Percentiles rank a stretch among this genome's conserved stretches.
Evolutionary conservation across 2,113 vertebrate species (phyloP).

Genomic region (Myiozetetes cayanensis): DNA sequence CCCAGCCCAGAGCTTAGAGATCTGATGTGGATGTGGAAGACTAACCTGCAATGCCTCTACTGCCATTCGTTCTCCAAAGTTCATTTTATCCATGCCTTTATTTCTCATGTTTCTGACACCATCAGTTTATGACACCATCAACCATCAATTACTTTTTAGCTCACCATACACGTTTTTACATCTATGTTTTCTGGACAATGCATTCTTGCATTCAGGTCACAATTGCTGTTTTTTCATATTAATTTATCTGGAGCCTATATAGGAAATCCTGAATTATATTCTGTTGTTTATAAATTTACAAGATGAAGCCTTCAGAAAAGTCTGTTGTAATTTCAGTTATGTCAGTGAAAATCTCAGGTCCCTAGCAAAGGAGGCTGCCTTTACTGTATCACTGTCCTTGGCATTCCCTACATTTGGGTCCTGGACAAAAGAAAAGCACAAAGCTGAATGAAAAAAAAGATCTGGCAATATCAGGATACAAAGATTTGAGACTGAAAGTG

Average conservation of each 20-base stretch:
- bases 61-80: not conserved
- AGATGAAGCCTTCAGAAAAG: not conserved
- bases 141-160: not conserved
- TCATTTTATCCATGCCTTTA: not conserved
- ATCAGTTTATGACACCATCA: not conserved
- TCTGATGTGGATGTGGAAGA: not conserved
- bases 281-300: not conserved
- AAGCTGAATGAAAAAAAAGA: not conserved
- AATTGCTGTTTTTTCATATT: not conserved
- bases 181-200: not conserved
- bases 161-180: not conserved
- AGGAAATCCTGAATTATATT: not conserved
- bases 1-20: not conserved
- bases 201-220: not conserved
- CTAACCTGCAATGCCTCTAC: not conserved
- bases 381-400: not conserved
- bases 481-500: not conserved
- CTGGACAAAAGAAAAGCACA: not conserved
- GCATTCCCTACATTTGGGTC: not conserved
- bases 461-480: not conserved
- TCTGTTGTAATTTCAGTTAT: not conserved
- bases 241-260: not conserved
- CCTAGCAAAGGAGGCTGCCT: not conserved
- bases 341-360: not conserved
- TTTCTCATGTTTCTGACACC: not conserved